phyloP scores from a whole-genome alignment of 2,113 vertebrate genomes.

The Aspidoscelis tigris region DNA sequence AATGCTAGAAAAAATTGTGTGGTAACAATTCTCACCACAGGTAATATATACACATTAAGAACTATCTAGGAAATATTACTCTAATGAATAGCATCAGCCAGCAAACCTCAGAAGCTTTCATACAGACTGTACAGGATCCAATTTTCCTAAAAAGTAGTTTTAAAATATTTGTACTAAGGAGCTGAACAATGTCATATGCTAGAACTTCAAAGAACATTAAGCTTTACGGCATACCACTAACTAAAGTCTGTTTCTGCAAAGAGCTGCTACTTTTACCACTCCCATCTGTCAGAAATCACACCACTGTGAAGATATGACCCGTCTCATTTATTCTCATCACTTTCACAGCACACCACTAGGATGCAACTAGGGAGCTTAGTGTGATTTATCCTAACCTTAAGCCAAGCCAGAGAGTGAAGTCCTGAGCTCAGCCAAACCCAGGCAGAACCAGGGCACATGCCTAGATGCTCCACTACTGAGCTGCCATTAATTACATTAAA shows the following conservation, averaged over 20 bases:
- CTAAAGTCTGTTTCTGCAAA: neutral
- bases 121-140: neutral
- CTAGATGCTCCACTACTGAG: too few relatives aligned
- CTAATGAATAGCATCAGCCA: neutral
- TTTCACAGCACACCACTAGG: neutral
- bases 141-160: neutral
- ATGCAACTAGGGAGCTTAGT: too few relatives aligned
- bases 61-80: neutral
- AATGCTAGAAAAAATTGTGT: too few relatives aligned
- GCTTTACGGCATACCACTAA: neutral
- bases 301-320: neutral
- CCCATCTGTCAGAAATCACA: neutral
- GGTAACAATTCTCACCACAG: neutral
- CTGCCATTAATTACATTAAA: too few relatives aligned
- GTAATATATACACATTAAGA: neutral
- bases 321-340: neutral
- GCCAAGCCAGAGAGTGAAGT: neutral
- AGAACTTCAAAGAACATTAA: neutral
- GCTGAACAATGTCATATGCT: too few relatives aligned
- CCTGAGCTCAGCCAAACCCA: neutral
- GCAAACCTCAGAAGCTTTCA: neutral
- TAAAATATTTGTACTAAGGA: neutral
- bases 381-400: neutral
- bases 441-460: too few relatives aligned
- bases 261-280: neutral